Evolutionary conservation across 2,888 invertebrate species (phyloP), one percentile per base, ranked within the genome.

Genomic region (Folsomia manolachei): DNA sequence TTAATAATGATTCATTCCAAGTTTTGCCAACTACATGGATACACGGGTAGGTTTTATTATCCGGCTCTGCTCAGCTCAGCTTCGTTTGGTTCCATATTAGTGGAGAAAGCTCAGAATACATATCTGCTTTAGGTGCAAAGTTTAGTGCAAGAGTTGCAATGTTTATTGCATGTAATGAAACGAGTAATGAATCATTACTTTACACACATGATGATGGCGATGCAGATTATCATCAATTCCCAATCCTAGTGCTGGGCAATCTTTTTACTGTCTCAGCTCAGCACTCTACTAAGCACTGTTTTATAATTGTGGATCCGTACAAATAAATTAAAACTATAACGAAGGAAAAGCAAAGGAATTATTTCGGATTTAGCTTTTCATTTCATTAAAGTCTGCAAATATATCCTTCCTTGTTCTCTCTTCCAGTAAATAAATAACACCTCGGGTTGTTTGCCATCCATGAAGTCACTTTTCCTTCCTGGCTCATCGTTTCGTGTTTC

Each of bases 321-420:
- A n/a, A n/a, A n/a, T n/a, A n/a, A n/a, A n/a, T n/a, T n/a, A n/a
- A n/a, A n/a, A n/a, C n/a, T n/a, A n/a, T n/a, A n/a, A n/a, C n/a
- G n/a, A n/a, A n/a, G n/a, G n/a, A n/a, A 39, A 14, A 39, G 39
- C 39, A 39, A 4, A 4, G 39, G 14, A 4, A 9, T 39, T 39
- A 39, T 39, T 39, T 14, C 39, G 56, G 21, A 19, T 56, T 56
- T n/a, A 56, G 56, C 56, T 56, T 56, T 56, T 56, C 56, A 56
- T 56, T 56, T 56, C n/a, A 7, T n/a, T n/a, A n/a, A n/a, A 7
- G 21, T 56, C 21, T 56, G 56, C 56, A 56, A 56, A 56, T 56
- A n/a, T n/a, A 56, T 18, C 56, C n/a, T 56, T 39, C 39, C 39
- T 39, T 9, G n/a, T n/a, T n/a, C n/a, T n/a, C n/a, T 39, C 4